These are phyloP conservation scores for Eristalinus aeneus DNA, from an alignment of 2,888 invertebrate genomes.

Conservation along the genomic window DNA sequence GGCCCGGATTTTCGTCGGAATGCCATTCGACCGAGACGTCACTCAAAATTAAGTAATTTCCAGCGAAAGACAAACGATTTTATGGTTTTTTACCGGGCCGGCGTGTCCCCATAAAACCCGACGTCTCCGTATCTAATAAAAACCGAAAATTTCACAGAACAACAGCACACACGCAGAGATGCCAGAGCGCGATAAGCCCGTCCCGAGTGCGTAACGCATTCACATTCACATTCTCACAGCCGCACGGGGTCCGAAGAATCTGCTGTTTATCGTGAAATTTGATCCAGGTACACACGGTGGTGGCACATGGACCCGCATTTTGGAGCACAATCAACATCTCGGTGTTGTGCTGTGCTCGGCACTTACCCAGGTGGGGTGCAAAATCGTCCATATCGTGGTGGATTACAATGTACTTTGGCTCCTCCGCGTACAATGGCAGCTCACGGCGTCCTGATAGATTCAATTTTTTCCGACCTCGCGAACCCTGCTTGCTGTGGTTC, in stretches of 20 bases:
- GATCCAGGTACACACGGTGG: slow-evolving; percentile 58
- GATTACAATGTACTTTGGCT: slow-evolving; percentile 78
- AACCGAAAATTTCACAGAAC: slow-evolving; percentile 45
- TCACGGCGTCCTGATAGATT: slow-evolving; percentile 78
- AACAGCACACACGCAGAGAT: slow-evolving; percentile 33
- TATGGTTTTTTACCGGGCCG: slow-evolving; percentile 33
- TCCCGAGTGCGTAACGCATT: slow-evolving; percentile 53
- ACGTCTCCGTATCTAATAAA: slow-evolving; percentile 26
- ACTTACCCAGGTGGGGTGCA: slow-evolving; percentile 72
- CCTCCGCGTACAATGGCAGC: slow-evolving; percentile 77
- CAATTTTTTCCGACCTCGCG: slow-evolving; percentile 77
- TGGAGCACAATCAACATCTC: background rate
- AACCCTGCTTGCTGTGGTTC: slow-evolving; percentile 74
- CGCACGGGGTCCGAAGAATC: slow-evolving; percentile 18
- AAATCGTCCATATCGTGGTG: slow-evolving; percentile 73
- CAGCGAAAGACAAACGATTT: slow-evolving; percentile 1
- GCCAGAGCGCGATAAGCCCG: slow-evolving; percentile 32
- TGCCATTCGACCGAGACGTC: background rate
- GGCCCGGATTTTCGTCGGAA: background rate
- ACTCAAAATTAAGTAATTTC: slow-evolving; percentile 29
- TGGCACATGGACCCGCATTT: slow-evolving; percentile 66
- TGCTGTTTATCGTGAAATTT: slow-evolving; percentile 61
- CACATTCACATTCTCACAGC: slow-evolving; percentile 11
- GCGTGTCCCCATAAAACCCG: slow-evolving; percentile 29
- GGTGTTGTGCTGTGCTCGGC: slow-evolving; percentile 24